These are phyloP conservation scores for Ganaspis sp. DNA, from an alignment of 1,140 invertebrate genomes.

Conservation along the genomic window DNA sequence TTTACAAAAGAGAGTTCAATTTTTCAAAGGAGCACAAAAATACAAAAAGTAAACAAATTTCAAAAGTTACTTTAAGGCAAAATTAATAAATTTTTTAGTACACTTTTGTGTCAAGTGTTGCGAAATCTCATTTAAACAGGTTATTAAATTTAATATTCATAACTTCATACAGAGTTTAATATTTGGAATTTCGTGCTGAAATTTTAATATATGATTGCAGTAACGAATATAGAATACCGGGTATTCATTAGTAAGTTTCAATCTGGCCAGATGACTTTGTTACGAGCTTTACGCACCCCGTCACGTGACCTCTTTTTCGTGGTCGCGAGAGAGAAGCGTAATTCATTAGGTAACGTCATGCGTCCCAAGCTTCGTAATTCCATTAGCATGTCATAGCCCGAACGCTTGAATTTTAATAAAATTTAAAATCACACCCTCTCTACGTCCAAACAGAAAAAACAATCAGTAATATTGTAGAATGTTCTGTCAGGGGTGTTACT, in stretches of 20 bases:
- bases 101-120: not conserved
- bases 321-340: slow-evolving; percentile 1
- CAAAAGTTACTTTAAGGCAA: not conserved
- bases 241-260: slow-evolving; percentile 14
- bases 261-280: slow-evolving; percentile 4
- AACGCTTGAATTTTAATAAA: slow-evolving; percentile 57
- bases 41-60: too few species aligned
- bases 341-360: slow-evolving; percentile 9
- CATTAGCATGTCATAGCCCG: slow-evolving; percentile 48
- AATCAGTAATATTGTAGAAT: slow-evolving; percentile 6
- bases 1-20: too few species aligned
- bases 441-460: not conserved
- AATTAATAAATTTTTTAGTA: slow-evolving; percentile 8
- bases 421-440: slow-evolving; percentile 47
- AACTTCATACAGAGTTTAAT: slow-evolving; percentile 10
- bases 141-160: slow-evolving; percentile 15
- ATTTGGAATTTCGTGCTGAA: slow-evolving; percentile 9
- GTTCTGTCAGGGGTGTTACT: slow-evolving; percentile 1
- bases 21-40: too few species aligned
- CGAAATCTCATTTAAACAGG: slow-evolving; percentile 1
- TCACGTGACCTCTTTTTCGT: slow-evolving; percentile 7
- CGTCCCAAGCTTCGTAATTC: slow-evolving; percentile 45
- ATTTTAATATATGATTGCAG: slow-evolving; percentile 14
- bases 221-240: slow-evolving; percentile 13
- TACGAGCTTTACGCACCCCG: slow-evolving; percentile 11